Conservation (phyloP, 1,140 invertebrate species). For the Drosophila malerkotliana region DNA sequence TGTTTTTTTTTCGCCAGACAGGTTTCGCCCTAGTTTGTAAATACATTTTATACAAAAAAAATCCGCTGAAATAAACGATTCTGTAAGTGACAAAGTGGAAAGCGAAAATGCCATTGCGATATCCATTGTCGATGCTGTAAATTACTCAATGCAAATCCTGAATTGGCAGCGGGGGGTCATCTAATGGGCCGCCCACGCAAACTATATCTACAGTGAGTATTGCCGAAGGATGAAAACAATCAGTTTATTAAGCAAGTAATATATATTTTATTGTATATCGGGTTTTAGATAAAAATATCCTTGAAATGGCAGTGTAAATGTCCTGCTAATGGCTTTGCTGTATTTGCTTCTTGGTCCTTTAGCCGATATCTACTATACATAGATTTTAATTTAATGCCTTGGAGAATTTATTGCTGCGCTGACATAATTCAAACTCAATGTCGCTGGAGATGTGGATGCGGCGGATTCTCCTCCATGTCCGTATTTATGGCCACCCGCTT, state of each 20-base stretch:
- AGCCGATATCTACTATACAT: conserved; percentile 31
- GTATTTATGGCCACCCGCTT: conserved; percentile 50
- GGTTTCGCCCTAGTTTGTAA: conserved; percentile 28
- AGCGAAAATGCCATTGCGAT: background rate
- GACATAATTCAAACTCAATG: conserved; percentile 75
- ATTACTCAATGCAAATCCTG: conserved; percentile 5
- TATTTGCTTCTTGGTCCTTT: conserved; percentile 1
- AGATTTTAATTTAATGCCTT: conserved; percentile 71
- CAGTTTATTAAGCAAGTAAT: background rate
- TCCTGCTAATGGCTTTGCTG: background rate
- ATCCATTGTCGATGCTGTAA: background rate
- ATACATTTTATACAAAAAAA: conserved; percentile 24
- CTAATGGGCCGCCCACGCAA: conserved; percentile 7
- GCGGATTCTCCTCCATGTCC: conserved; percentile 46
- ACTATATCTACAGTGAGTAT: conserved; percentile 18
- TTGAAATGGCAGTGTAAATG: background rate
- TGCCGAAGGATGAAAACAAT: background rate
- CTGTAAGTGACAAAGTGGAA: background rate
- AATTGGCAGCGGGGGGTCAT: conserved; percentile 3
- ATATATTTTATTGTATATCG: background rate
- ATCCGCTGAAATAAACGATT: conserved; percentile 14
- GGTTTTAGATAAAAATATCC: background rate
- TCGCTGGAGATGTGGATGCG: conserved; percentile 44
- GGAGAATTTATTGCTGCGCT: conserved; percentile 73
- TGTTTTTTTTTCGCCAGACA: conserved; percentile 2